Base-by-base conservation (phyloP, 2,113 vertebrate species). In the Colistium nudipinnis region DNA sequence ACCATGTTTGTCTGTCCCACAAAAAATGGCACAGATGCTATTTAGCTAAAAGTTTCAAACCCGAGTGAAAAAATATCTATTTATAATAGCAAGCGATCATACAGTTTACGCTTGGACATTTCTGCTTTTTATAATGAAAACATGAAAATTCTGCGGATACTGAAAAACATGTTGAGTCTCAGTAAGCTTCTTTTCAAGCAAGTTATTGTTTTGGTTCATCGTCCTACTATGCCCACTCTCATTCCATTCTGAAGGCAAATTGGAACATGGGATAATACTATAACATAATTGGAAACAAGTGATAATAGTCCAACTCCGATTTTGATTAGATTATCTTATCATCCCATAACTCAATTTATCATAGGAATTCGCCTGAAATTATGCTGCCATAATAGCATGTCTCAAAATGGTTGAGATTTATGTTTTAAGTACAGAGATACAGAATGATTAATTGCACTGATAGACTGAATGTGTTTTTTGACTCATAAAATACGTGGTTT, bases 301-400 rank as follows among this genome's bases (percentile, higher is more conserved):
- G 65, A 82, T 78, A 61, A 70, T 45, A 61, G 22, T 54, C 57
- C 48, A 82, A 51, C 31, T 66, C 61, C 70, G 54, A 76, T 87
- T 79, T 67, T 54, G 49, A 86, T 82, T 74, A 63, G 80, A 78
- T 87, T 59, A 83, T 79, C 72, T 56, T 57, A 54, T 44, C 67
- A 76, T 38, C 22, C 36, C 10, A 9, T 73, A 83, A 83, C 49
- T 80, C n/a, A 65, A 62, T 83, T 86, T 77, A 30, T 53, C 27
- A 35, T 17, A 36, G 30, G 52, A 85, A 68, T 57, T 62, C 25
- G 66, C 35, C 61, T 74, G 25, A 54, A 54, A 62, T 53, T 71
- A 31, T 60, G 56, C 10, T 43, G 11, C 17, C 45, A 14, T 13
- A 35, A 22, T 30, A 55, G 30, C 38, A 38, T 13, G 25, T 22